Conservation (phyloP, 1,140 invertebrate genomes). For the Pseudomyrmex cubaensis region DNA sequence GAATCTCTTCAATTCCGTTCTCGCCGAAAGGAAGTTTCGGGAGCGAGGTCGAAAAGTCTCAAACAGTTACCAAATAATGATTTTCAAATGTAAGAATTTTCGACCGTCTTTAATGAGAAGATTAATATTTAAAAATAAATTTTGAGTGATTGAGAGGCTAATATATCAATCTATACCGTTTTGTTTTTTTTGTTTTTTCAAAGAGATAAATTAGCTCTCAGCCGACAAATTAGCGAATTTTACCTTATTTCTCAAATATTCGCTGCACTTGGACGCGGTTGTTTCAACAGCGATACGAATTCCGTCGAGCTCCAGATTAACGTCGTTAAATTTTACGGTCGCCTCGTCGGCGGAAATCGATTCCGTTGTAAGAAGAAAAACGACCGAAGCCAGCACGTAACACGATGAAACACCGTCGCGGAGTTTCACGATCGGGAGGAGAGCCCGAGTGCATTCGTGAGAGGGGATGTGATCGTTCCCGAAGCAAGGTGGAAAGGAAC, state of each 20-base stretch:
- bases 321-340: constrained; percentile 72
- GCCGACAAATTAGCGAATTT: constrained; percentile 11
- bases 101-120: not conserved
- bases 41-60: not conserved
- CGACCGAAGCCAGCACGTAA: constrained; percentile 66
- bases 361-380: constrained; percentile 73
- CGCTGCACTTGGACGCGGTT: not conserved
- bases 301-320: constrained; percentile 65
- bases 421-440: constrained; percentile 61
- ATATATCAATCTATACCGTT: too few species aligned
- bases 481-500: constrained; percentile 6
- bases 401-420: constrained; percentile 61
- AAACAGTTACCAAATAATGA: not conserved
- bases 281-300: constrained; percentile 22
- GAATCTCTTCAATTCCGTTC: constrained; percentile 24
- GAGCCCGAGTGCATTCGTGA: not conserved
- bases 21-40: not conserved
- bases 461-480: not conserved
- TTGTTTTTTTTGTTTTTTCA: not conserved
- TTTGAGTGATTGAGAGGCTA: too few species aligned
- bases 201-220: not conserved
- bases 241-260: constrained; percentile 7
- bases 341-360: constrained; percentile 73
- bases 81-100: too few species aligned
- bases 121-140: too few species aligned